These are phyloP conservation scores for Cartodere bifasciata DNA, from an alignment of 2,888 invertebrate genomes.

Conservation along the genomic window DNA sequence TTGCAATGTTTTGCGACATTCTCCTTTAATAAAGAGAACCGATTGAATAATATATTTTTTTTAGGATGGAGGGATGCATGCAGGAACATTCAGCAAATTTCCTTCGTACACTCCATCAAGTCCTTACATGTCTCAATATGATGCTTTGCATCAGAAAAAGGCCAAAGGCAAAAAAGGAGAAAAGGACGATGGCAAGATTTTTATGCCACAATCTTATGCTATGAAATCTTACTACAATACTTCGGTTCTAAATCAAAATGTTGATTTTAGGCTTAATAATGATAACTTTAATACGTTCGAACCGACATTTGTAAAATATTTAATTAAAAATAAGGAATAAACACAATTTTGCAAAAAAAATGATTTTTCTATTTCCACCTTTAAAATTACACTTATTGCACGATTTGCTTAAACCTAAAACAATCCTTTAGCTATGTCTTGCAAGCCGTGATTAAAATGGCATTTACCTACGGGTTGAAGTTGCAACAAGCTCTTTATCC, in stretches of 20 bases:
- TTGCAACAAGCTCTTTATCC: no score
- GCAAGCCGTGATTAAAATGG: no score
- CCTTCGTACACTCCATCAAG: not conserved
- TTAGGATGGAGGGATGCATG: not conserved
- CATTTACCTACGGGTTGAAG: no score
- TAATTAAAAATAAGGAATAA: not conserved
- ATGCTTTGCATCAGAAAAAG: not conserved
- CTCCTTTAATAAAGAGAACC: no score
- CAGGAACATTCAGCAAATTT: not conserved
- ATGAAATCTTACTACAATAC: not conserved
- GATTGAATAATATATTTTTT: no score
- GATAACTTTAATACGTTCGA: not conserved
- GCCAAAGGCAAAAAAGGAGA: no score
- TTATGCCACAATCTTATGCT: not conserved
- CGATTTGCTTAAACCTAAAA: no score
- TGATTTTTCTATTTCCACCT: no score
- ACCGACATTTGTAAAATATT: conserved; percentile 1
- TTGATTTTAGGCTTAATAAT: not conserved
- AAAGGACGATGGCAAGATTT: not conserved
- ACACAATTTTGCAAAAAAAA: no score
- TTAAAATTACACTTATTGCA: no score
- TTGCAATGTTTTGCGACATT: no score
- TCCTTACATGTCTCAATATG: not conserved
- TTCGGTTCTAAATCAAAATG: conserved; percentile 1
- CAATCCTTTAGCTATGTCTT: no score